Evolutionary conservation across 2,113 vertebrate genomes (phyloP).

Genomic region (Conger conger): DNA sequence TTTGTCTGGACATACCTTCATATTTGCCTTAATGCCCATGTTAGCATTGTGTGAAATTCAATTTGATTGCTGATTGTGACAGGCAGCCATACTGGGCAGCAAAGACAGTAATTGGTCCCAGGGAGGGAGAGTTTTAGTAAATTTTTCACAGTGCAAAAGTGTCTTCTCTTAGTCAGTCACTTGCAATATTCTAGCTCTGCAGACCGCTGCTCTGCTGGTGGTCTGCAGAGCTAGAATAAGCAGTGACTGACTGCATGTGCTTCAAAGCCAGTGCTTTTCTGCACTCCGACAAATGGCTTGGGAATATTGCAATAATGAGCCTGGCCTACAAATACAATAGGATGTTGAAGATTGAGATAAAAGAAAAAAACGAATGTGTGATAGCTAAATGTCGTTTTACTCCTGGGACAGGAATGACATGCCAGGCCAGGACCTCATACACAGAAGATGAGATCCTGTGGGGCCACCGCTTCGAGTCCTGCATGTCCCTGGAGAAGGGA

Average conservation of each 20-base stretch:
- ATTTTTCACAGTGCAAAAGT: no score
- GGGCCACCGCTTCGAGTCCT: slow-evolving; percentile 79
- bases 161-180: background rate
- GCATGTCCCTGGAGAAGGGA: slow-evolving; percentile 79
- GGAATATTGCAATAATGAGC: background rate
- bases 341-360: background rate
- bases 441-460: slow-evolving; percentile 77
- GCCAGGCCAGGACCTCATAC: slow-evolving; percentile 82
- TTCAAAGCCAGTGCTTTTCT: background rate
- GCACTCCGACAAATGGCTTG: background rate
- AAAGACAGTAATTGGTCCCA: no score
- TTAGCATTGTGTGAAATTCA: no score
- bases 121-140: no score
- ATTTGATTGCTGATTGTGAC: no score
- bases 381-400: background rate
- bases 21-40: no score
- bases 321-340: background rate
- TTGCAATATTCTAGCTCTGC: background rate
- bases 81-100: no score
- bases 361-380: no score
- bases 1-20: no score
- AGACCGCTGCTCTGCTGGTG: background rate
- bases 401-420: slow-evolving; percentile 71
- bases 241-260: background rate
- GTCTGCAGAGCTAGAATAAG: background rate